Evolutionary conservation across 2,797 vertebrate genomes (phyloP).

Genomic region (Channa striata): DNA sequence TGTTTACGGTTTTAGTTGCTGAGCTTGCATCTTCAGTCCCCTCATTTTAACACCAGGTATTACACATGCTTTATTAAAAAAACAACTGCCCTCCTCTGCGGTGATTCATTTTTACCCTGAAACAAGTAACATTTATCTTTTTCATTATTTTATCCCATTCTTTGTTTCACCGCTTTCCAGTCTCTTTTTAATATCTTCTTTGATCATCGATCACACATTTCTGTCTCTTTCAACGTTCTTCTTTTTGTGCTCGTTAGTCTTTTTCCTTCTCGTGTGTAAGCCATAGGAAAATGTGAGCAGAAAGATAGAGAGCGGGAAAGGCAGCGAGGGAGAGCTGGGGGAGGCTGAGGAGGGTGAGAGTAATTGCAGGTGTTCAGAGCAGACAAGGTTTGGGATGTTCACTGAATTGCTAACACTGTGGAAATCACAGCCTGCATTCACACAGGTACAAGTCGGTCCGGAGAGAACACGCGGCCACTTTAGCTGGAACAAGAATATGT

Average conservation of each 20-base stretch:
- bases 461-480: constrained; percentile 60
- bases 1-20: not conserved
- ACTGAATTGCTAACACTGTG: constrained; percentile 72
- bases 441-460: constrained; percentile 48
- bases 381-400: constrained; percentile 73
- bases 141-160: constrained; percentile 12
- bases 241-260: constrained; percentile 45
- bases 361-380: constrained; percentile 74
- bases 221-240: constrained; percentile 17
- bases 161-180: not conserved
- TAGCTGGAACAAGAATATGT: constrained; percentile 52
- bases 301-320: constrained; percentile 43
- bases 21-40: not conserved
- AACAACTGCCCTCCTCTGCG: not conserved
- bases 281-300: constrained; percentile 54
- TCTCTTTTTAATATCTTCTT: constrained; percentile 33
- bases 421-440: constrained; percentile 62
- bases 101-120: constrained; percentile 9
- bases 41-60: not conserved
- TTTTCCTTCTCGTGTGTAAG: constrained; percentile 17
- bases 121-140: not conserved
- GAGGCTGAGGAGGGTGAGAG: constrained; percentile 62
- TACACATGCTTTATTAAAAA: not conserved
- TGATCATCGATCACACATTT: constrained; percentile 44
- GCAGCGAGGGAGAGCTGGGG: constrained; percentile 31